These are phyloP conservation scores for Synergus laeviventris DNA, from an alignment of 2,888 invertebrate species.

Conservation along the genomic window DNA sequence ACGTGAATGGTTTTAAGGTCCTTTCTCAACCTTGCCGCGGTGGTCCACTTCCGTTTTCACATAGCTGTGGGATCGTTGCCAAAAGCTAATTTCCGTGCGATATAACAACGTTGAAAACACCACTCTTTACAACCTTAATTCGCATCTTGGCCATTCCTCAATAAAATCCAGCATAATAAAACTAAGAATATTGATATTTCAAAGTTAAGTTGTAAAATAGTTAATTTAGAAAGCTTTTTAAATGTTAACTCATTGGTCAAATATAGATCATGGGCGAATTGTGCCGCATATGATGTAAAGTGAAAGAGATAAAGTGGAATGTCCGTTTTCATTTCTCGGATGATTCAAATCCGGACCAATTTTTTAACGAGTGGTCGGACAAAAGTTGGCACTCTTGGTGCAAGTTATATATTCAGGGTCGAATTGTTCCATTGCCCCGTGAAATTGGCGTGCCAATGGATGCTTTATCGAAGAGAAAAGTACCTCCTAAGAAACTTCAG, in stretches of 20 bases:
- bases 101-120: conserved; percentile 47
- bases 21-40: conserved; percentile 40
- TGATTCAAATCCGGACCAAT: conserved; percentile 58
- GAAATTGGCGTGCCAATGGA: conserved; percentile 48
- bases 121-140: conserved; percentile 7
- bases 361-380: conserved; percentile 56
- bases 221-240: no score
- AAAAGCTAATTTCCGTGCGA: conserved; percentile 62
- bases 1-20: conserved; percentile 43
- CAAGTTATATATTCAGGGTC: conserved; percentile 55
- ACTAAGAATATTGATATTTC: background rate
- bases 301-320: background rate
- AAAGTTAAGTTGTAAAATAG: no score
- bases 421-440: conserved; percentile 49
- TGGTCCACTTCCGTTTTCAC: conserved; percentile 54
- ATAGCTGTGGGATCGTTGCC: conserved; percentile 59
- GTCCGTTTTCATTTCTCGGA: conserved; percentile 43
- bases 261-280: no score
- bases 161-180: background rate
- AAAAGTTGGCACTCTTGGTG: conserved; percentile 54
- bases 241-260: no score
- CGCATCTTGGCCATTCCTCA: background rate
- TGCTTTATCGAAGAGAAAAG: conserved; percentile 41
- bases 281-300: no score
- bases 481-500: conserved; percentile 5